A percentile compares a stretch with the other conserved stretches of the same genome.
Evolutionary conservation across 2,888 invertebrate genomes (phyloP).

Genomic region (Drosophila fungiperda): DNA sequence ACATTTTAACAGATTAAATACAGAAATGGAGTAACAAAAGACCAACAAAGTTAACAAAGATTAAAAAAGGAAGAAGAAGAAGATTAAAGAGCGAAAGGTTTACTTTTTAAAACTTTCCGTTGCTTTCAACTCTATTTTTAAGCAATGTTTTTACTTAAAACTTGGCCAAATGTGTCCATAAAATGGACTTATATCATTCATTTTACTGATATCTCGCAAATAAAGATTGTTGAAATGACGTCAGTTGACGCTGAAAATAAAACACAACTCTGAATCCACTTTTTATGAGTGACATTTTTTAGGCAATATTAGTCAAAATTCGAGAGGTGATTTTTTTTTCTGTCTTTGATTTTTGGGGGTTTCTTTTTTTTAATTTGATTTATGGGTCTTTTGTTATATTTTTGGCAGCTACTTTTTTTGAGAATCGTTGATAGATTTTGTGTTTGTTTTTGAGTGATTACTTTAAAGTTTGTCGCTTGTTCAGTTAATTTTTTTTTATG

Average conservation of each 20-base stretch:
- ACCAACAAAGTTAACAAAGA: no score
- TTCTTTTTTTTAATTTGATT: constrained; percentile 36
- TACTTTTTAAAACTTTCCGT: background rate
- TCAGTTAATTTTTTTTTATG: background rate
- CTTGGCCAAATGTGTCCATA: background rate
- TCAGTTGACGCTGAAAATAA: constrained; percentile 34
- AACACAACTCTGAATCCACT: constrained; percentile 15
- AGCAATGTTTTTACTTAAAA: constrained; percentile 6
- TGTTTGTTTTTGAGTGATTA: background rate
- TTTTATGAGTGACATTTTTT: constrained; percentile 7
- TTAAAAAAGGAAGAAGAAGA: background rate
- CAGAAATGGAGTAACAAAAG: no score
- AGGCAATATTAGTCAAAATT: background rate
- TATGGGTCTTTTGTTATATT: constrained; percentile 26
- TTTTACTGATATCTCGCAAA: constrained; percentile 12
- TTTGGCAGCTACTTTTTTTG: constrained; percentile 22
- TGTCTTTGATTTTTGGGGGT: constrained; percentile 8
- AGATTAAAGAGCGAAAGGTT: background rate
- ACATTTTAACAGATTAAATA: no score
- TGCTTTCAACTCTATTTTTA: background rate
- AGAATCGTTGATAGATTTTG: background rate
- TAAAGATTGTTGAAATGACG: constrained; percentile 32
- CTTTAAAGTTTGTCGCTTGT: background rate
- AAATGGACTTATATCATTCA: background rate
- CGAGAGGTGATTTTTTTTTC: background rate